A percentile compares a stretch with the other conserved stretches of the same genome.
Evolutionary conservation across 2,113 vertebrate genomes (phyloP).

Genomic region (Campylorhamphus procurvoides): DNA sequence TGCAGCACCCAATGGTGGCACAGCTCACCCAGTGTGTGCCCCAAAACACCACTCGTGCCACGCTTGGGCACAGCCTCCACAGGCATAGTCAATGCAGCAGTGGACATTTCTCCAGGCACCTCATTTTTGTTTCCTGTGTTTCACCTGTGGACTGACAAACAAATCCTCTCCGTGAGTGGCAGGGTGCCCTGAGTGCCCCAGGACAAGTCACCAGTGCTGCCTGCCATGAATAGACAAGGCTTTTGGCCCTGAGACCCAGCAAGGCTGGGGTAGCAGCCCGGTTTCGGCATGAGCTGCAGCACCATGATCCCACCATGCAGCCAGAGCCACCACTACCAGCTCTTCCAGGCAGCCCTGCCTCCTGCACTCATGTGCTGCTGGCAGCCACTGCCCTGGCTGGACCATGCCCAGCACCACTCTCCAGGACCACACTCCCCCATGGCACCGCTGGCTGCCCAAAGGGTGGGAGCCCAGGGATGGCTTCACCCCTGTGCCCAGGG

Average conservation of each 20-base stretch:
- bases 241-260: neutral
- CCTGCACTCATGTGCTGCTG: neutral
- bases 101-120: neutral
- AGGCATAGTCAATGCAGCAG: neutral
- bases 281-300: neutral
- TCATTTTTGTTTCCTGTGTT: neutral
- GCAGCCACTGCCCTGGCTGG: neutral
- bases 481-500: neutral
- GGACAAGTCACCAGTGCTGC: neutral
- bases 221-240: rapidly evolving
- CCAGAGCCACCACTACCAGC: neutral
- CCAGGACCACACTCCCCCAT: neutral
- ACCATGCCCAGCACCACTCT: neutral
- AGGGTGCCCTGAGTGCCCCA: neutral
- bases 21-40: rapidly evolving
- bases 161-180: neutral
- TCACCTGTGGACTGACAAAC: neutral
- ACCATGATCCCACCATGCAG: rapidly evolving
- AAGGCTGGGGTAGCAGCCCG: neutral
- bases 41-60: neutral
- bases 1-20: rapidly evolving
- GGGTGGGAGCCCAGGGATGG: neutral
- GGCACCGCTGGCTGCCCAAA: rapidly evolving
- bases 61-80: neutral
- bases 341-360: neutral